Evolutionary conservation across 1,140 invertebrate species (phyloP).

Genomic region (Apis florea): DNA sequence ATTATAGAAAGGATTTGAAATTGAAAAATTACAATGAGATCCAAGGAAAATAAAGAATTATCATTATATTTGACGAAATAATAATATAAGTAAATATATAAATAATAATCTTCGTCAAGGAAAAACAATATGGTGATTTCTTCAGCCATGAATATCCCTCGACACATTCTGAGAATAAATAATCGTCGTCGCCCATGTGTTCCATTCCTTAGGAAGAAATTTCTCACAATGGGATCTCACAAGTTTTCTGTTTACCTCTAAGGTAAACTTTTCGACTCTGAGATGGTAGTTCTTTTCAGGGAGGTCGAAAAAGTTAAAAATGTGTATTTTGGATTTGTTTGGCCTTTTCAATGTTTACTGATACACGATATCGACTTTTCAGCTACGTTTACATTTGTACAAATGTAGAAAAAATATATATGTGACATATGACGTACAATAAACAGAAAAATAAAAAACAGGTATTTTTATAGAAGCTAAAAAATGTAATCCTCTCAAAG

Average conservation of each 20-base stretch:
- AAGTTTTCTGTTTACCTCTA: constrained; percentile 2
- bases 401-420: background rate
- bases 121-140: background rate
- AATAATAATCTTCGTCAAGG: background rate
- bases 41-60: too few relatives aligned
- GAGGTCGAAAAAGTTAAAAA: background rate
- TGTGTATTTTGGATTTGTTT: background rate
- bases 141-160: constrained; percentile 7
- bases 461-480: background rate
- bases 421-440: too few relatives aligned
- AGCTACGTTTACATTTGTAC: background rate
- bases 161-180: background rate
- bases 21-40: background rate
- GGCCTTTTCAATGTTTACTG: background rate
- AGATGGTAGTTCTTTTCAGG: background rate
- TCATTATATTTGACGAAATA: too few relatives aligned
- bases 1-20: background rate
- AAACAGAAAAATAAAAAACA: background rate
- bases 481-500: background rate
- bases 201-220: background rate
- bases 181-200: constrained; percentile 3
- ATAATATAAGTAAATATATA: too few relatives aligned
- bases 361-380: background rate
- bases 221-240: background rate
- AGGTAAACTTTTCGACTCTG: background rate